phyloP scores from a whole-genome alignment of 2,113 vertebrate species.

The Pseudopipra pipra region DNA sequence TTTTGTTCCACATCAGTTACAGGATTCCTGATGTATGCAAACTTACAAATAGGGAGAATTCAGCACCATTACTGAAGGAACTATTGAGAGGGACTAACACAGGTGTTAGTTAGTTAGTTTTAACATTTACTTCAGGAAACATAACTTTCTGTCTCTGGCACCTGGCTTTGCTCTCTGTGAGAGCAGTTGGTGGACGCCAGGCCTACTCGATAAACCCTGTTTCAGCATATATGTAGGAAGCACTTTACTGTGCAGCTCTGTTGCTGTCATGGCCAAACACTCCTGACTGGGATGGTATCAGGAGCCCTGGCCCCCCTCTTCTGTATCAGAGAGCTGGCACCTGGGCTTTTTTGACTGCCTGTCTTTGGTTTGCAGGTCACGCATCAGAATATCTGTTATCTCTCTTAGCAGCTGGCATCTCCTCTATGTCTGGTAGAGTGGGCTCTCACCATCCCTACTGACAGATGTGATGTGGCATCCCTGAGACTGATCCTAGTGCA shows the following conservation, averaged over 20 bases:
- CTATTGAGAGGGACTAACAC: neutral
- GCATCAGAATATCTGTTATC: neutral
- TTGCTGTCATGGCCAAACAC: neutral
- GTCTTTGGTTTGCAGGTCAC: neutral
- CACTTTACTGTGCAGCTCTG: neutral
- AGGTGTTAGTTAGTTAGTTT: too few relatives aligned
- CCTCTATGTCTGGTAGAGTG: neutral
- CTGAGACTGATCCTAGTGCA: neutral
- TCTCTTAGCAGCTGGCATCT: neutral
- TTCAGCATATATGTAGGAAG: neutral
- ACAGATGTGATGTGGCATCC: neutral
- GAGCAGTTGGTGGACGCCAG: neutral
- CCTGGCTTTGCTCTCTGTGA: neutral
- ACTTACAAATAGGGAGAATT: neutral
- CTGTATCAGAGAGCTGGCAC: neutral
- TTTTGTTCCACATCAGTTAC: neutral
- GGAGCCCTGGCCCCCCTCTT: neutral
- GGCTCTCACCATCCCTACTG: neutral
- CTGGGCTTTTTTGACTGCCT: neutral
- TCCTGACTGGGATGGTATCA: accelerated
- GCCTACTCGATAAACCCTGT: neutral
- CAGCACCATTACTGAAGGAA: neutral
- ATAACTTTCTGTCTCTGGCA: neutral
- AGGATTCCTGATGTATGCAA: neutral
- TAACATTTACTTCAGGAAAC: neutral